phyloP scores from a whole-genome alignment of 2,113 vertebrate genomes.

The Tyrannus savana region DNA sequence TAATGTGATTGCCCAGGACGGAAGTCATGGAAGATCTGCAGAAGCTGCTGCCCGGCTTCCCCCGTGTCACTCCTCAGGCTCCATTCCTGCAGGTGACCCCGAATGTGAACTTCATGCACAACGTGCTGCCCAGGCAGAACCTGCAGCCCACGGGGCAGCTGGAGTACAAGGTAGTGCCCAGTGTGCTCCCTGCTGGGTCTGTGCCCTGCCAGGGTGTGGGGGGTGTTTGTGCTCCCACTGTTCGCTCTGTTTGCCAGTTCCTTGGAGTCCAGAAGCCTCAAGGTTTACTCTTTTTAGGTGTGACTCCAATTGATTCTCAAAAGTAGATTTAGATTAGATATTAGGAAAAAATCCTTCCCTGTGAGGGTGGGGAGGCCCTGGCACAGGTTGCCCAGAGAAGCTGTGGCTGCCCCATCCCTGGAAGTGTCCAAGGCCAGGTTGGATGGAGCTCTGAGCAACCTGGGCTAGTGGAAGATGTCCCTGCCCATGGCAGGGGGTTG shows the following conservation, averaged over 20 bases:
- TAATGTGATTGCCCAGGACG: conserved; percentile 73
- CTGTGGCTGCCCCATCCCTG: not conserved
- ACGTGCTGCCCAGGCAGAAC: conserved; percentile 88
- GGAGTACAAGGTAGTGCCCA: conserved; percentile 91
- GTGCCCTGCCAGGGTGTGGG: not conserved
- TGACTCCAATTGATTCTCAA: not conserved
- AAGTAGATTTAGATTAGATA: not conserved
- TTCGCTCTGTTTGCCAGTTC: not conserved
- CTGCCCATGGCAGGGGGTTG: not conserved
- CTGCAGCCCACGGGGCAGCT: conserved; percentile 92
- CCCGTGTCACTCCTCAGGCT: conserved; percentile 85
- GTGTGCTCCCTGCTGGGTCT: not conserved
- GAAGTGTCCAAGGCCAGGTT: not conserved
- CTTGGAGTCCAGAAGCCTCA: not conserved
- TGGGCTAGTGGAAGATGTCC: not conserved
- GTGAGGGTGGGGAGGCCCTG: not conserved
- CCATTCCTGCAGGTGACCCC: conserved; percentile 87
- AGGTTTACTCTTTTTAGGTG: not conserved
- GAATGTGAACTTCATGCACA: conserved; percentile 87
- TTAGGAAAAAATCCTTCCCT: not conserved
- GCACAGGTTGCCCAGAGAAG: not conserved
- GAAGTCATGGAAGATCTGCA: conserved; percentile 95
- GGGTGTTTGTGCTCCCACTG: not conserved
- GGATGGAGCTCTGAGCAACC: not conserved
- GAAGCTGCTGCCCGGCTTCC: conserved; percentile 91